A percentile compares a stretch with the other conserved stretches of the same genome.
phyloP scores from a whole-genome alignment of 2,888 invertebrate genomes.

The Lithosia quadra region DNA sequence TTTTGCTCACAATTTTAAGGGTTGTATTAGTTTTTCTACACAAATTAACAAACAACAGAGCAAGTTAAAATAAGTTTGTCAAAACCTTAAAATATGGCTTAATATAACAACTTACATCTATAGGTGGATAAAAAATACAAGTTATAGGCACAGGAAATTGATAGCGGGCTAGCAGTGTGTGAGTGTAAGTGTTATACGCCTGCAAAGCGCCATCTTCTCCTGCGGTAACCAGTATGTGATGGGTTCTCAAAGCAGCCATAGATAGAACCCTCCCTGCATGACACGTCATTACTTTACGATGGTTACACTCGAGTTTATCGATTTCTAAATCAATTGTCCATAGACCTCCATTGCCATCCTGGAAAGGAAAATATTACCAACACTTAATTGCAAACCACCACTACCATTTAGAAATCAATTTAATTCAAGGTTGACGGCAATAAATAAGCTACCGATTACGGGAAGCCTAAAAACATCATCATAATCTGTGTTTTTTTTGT shows the following conservation, averaged over 20 bases:
- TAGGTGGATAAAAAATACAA: conserved; percentile 90
- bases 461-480: no score
- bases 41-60: no score
- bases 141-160: conserved; percentile 84
- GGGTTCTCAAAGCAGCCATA: conserved; percentile 90
- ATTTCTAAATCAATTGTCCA: conserved; percentile 81
- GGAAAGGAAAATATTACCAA: conserved; percentile 19
- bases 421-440: no score
- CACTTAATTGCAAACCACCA: no score
- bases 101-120: conserved; percentile 80
- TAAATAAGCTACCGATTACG: no score
- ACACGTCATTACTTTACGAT: conserved; percentile 86
- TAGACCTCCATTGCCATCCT: conserved; percentile 95
- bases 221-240: conserved; percentile 90
- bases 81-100: no score
- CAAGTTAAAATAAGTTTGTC: no score
- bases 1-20: no score
- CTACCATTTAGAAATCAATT: no score
- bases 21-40: no score
- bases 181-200: conserved; percentile 89
- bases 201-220: conserved; percentile 92
- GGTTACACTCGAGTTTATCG: conserved; percentile 77
- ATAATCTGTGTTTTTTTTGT: no score
- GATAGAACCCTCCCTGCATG: conserved; percentile 92
- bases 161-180: conserved; percentile 87